Base-by-base conservation (phyloP, 2,797 vertebrate genomes). In the Pterois miles region DNA sequence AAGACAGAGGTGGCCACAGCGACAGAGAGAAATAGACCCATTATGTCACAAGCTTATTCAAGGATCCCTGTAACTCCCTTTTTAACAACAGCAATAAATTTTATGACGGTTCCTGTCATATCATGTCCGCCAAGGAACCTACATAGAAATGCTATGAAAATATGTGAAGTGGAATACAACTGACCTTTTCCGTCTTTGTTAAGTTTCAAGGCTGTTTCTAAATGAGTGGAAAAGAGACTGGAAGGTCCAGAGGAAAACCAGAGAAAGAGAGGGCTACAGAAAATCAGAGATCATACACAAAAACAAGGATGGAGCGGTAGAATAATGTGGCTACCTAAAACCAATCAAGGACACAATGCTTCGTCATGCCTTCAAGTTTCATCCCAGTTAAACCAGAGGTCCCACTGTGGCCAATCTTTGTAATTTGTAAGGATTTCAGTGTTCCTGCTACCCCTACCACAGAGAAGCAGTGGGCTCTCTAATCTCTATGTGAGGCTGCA, bases 51-150 rank as follows among this genome's bases (percentile, higher is more conserved):
- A 57, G 71, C 84, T 81, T 86, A 90, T 91, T 82, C 62, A 80
- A 84, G 36, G 73, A 89, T 72, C 50, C 36, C 52, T 53, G n/a
- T 69, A 86, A 83, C 65, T 88, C 81, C 27, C 56, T 62, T 79
- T 90, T 85, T 88, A 90, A 89, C 76, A 82, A 71, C 80, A 72
- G 83, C 58, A 84, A 87, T 87, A 88, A 23, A 79, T 89, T 78
- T 78, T n/a, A 59, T 48, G 83, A 82, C 74, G 76, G 79, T 64
- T 50, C 43, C 71, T n/a, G 67, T 85, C 72, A 71, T 53, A 83
- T 81, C 53, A 40, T 7, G 57, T 71, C 71, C 65, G 65, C 75
- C 77, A 77, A 69, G 38, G 52, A 80, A 78, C 58, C 82, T 71
- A 69, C 46, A 65, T 63, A 84, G 80, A 83, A 74, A 70, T 40